Conservation (phyloP, 2,888 invertebrate species). For the Megaustenia siamemsis region DNA sequence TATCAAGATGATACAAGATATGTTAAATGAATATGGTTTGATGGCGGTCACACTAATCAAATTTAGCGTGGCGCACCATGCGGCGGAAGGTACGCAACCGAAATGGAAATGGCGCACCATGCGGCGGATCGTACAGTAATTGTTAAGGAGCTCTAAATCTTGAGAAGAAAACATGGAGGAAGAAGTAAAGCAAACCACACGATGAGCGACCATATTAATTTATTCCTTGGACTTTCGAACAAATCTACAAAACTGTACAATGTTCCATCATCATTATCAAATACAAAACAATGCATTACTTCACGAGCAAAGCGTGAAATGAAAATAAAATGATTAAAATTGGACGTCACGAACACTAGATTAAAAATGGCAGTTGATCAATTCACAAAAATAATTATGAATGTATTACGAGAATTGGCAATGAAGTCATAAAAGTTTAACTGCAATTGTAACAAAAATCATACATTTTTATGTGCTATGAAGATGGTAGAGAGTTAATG, state of each 20-base stretch:
- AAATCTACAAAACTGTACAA: conserved; percentile 28
- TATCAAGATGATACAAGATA: too few relatives aligned
- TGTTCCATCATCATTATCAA: conserved; percentile 3
- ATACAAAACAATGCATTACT: conserved; percentile 17
- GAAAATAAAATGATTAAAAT: background rate
- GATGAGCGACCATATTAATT: conserved; percentile 8
- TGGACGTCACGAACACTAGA: background rate
- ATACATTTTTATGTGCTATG: background rate
- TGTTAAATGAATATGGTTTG: too few relatives aligned
- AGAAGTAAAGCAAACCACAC: too few relatives aligned
- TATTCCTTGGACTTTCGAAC: background rate
- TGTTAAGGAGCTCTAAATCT: too few relatives aligned
- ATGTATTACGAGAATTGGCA: background rate
- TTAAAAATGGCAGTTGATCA: background rate
- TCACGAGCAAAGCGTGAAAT: background rate
- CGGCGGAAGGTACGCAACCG: too few relatives aligned
- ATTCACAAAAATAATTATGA: background rate
- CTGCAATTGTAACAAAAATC: background rate
- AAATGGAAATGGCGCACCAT: too few relatives aligned
- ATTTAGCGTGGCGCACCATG: too few relatives aligned
- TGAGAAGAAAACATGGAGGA: too few relatives aligned
- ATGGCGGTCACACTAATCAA: too few relatives aligned
- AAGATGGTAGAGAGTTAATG: background rate
- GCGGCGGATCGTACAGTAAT: too few relatives aligned
- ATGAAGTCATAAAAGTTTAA: too few relatives aligned